phyloP scores from a whole-genome alignment of 2,888 invertebrate genomes.

The Gymnoscelis rufifasciata region DNA sequence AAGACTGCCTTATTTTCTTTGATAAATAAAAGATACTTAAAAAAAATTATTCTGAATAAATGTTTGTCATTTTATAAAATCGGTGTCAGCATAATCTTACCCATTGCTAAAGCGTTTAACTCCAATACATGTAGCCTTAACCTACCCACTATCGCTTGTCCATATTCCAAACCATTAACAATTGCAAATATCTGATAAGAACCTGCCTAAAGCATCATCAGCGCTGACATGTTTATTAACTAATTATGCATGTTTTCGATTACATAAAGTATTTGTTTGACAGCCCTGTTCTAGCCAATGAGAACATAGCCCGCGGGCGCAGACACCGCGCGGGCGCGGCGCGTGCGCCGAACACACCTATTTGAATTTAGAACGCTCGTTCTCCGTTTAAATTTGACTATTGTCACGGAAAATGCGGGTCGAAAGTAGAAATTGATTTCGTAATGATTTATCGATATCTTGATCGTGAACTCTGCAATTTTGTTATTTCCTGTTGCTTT shows the following conservation, averaged over 20 bases:
- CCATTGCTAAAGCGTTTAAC: too few species aligned
- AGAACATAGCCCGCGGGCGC: conserved; percentile 43
- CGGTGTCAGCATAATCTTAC: too few species aligned
- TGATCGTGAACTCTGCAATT: conserved; percentile 30
- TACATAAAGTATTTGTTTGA: conserved; percentile 16
- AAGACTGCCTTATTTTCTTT: too few species aligned
- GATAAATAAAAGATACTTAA: too few species aligned
- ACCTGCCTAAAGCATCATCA: conserved; percentile 8
- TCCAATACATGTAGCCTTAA: too few species aligned
- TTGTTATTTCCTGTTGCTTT: conserved; percentile 18
- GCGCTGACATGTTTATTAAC: conserved; percentile 17
- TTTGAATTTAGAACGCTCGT: conserved; percentile 53
- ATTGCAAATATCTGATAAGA: background rate
- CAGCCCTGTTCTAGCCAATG: conserved; percentile 31
- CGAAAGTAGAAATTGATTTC: conserved; percentile 32
- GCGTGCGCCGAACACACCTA: conserved; percentile 54
- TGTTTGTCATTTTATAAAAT: too few species aligned
- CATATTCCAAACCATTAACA: too few species aligned
- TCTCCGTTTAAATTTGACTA: conserved; percentile 53
- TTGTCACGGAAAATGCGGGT: conserved; percentile 52
- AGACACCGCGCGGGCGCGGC: conserved; percentile 36
- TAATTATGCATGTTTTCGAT: conserved; percentile 13
- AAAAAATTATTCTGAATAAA: too few species aligned
- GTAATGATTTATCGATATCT: conserved; percentile 29
- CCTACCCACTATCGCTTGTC: too few species aligned